Evolutionary conservation across 1,140 invertebrate species (phyloP), one percentile per base, ranked within the genome.

Genomic region (Eulimnadia texana): DNA sequence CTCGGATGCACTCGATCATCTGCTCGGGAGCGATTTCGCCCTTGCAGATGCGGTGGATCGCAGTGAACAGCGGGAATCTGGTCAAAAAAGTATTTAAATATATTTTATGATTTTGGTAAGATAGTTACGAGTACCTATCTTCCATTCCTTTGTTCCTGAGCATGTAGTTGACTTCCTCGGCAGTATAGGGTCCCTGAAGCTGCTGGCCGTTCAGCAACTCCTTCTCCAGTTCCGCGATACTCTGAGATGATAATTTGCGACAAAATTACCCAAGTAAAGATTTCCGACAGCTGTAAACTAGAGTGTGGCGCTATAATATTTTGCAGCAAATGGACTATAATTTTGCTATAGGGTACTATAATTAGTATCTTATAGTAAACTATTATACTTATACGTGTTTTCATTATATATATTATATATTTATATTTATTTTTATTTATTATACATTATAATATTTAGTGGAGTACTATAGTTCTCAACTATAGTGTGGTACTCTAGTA

Each of bases 201-300:
- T 94, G 94, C 75, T 99, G 97, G 2, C 97, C 97, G 72, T 99
- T 98, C 1, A 99, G 75, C 84, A 99, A 85, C 73, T 98, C 93
- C 63, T 84, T 80, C 75, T 99, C 95, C 3, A 99, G 72, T 66
- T 90, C 83, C 68, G 85, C 84, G 67, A 99, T 90, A 1, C 83
- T 81, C 81, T 87, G 60, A 47, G 72, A 69, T 65, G 56, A 63
- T n/a, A n/a, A n/a, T n/a, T n/a, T n/a, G 67, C 67, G 67, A 60
- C 51, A 56, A 62, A 42, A 16, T 42, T 42, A 42, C 16, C 16
- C 50, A 51, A 55, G 62, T 58, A 1, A 16, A 54, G 23, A 54
- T 54, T 54, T 1, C 9, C 16, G 13, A 23, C 0, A n/a, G n/a
- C n/a, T n/a, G n/a, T n/a, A n/a, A n/a, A n/a, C n/a, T n/a, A n/a